Evolutionary conservation across 1,140 invertebrate genomes (phyloP).

Genomic region (Nasonia vitripennis): DNA sequence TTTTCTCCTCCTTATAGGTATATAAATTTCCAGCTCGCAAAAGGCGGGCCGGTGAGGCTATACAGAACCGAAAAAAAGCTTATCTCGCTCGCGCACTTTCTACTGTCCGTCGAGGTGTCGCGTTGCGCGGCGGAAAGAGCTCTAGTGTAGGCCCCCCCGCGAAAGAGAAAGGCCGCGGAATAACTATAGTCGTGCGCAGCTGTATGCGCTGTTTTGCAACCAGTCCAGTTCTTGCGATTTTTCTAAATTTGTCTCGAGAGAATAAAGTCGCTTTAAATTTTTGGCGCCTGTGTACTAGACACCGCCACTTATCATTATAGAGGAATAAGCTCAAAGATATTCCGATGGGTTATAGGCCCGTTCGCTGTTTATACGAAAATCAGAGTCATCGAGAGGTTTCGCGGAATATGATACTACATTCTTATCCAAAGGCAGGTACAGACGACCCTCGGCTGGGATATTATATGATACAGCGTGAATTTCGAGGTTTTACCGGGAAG

Average conservation of each 20-base stretch:
- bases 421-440: neutral
- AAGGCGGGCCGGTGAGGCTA: neutral
- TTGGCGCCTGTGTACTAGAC: too few species aligned
- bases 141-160: neutral
- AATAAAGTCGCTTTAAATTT: neutral
- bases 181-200: neutral
- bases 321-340: too few species aligned
- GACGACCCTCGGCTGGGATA: neutral
- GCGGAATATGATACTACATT: constrained; percentile 24
- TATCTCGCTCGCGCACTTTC: constrained; percentile 32
- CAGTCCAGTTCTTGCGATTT: neutral
- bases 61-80: constrained; percentile 10
- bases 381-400: constrained; percentile 41
- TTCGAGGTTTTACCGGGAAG: neutral
- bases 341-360: neutral
- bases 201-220: constrained; percentile 23
- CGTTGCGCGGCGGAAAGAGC: neutral
- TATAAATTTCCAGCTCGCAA: neutral
- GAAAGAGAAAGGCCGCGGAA: constrained; percentile 40
- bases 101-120: constrained; percentile 11
- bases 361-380: constrained; percentile 10
- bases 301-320: too few species aligned
- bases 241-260: neutral
- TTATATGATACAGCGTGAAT: constrained; percentile 10
- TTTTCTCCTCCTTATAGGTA: neutral